These are phyloP conservation scores for Drosophila carrolli DNA, from an alignment of 1,140 invertebrate species.

Conservation along the genomic window DNA sequence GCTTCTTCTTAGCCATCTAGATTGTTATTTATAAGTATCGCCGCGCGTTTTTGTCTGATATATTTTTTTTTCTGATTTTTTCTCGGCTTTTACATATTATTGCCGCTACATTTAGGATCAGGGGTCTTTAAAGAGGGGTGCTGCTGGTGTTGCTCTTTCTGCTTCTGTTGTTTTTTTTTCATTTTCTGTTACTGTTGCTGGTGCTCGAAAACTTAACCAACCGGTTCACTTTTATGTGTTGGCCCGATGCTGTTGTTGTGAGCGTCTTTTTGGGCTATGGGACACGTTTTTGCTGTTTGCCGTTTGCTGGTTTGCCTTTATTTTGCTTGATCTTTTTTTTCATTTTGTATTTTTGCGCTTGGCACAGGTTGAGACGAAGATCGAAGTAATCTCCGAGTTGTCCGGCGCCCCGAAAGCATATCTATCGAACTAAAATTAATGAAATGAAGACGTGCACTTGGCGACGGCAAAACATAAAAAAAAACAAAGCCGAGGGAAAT, in stretches of 20 bases:
- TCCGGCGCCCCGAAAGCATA: constrained; percentile 20
- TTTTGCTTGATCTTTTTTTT: constrained; percentile 34
- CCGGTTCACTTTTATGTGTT: constrained; percentile 81
- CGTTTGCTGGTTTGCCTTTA: constrained; percentile 21
- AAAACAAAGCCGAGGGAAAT: neutral
- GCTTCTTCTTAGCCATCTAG: constrained; percentile 40
- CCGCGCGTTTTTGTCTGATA: constrained; percentile 19
- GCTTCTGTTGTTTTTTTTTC: constrained; percentile 1
- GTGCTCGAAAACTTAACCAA: constrained; percentile 66
- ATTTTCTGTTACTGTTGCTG: constrained; percentile 39
- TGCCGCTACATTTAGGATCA: constrained; percentile 19
- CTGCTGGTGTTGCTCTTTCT: constrained; percentile 1
- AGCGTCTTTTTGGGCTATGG: constrained; percentile 54
- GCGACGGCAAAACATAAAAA: constrained; percentile 7
- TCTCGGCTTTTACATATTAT: constrained; percentile 67
- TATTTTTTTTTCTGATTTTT: constrained; percentile 44
- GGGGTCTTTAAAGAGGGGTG: constrained; percentile 1
- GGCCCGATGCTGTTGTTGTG: constrained; percentile 45
- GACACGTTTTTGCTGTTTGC: constrained; percentile 46
- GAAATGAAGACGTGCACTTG: constrained; percentile 42
- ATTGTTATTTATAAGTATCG: constrained; percentile 65
- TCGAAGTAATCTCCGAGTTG: constrained; percentile 33
- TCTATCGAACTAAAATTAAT: constrained; percentile 22
- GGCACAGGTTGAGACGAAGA: constrained; percentile 71
- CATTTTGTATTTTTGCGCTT: constrained; percentile 50